phyloP scores from a whole-genome alignment of 2,797 vertebrate genomes.

The Carcharodon carcharias region DNA sequence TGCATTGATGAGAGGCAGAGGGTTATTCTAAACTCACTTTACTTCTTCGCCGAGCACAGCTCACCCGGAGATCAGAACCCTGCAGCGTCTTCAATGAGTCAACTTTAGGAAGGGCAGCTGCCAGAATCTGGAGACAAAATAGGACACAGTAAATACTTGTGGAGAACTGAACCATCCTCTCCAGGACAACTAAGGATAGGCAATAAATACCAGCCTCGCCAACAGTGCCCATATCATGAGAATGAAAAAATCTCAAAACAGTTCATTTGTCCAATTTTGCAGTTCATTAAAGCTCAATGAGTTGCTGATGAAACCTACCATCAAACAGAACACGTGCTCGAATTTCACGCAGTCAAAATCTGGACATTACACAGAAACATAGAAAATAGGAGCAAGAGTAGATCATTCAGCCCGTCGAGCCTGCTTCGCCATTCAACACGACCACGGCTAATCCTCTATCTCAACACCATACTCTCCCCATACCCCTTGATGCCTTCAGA shows the following conservation, averaged over 20 bases:
- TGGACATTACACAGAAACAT: not conserved
- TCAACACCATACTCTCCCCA: too few relatives aligned
- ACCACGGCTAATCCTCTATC: too few relatives aligned
- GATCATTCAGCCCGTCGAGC: too few relatives aligned
- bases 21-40: constrained; percentile 58
- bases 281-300: not conserved
- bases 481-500: too few relatives aligned
- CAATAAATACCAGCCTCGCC: not conserved
- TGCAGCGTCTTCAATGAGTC: constrained; percentile 70
- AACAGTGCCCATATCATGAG: not conserved
- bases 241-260: not conserved
- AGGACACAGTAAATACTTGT: not conserved
- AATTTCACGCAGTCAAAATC: not conserved
- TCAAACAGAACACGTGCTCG: not conserved
- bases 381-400: too few relatives aligned
- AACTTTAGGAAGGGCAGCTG: constrained; percentile 57
- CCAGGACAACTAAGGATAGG: not conserved
- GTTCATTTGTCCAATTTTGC: not conserved
- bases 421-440: too few relatives aligned
- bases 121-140: constrained; percentile 55
- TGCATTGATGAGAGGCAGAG: not conserved
- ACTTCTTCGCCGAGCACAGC: constrained; percentile 58
- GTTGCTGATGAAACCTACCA: not conserved
- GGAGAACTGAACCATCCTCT: not conserved
- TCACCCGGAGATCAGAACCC: constrained; percentile 70